Percentiles rank a stretch among this genome's conserved stretches.
phyloP scores from a whole-genome alignment of 2,113 vertebrate species.

The Solea solea region DNA sequence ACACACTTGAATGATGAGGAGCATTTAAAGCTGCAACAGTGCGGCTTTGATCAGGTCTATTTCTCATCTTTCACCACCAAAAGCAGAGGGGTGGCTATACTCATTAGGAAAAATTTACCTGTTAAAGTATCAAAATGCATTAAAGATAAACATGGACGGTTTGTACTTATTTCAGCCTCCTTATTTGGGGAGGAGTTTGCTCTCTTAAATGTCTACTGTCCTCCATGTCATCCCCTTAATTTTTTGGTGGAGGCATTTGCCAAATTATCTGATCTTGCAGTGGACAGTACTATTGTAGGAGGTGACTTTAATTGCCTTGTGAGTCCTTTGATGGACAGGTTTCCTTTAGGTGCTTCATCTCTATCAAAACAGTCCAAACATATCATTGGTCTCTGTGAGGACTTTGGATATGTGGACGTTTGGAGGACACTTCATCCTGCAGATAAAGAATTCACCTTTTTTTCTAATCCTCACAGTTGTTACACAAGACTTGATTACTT shows the following conservation, averaged over 20 bases:
- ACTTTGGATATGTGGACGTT: too few relatives aligned
- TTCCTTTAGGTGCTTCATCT: too few relatives aligned
- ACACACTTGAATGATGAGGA: background rate
- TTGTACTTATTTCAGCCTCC: background rate
- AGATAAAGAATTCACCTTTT: background rate
- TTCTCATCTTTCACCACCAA: constrained; percentile 12
- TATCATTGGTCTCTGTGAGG: too few relatives aligned
- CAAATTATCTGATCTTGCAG: background rate
- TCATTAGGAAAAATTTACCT: constrained; percentile 4
- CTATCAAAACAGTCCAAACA: too few relatives aligned
- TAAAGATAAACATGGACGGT: constrained; percentile 9
- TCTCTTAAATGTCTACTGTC: constrained; percentile 11
- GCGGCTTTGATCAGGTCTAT: constrained; percentile 2
- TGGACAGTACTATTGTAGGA: constrained; percentile 2
- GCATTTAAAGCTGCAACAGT: constrained; percentile 6
- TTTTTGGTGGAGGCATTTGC: background rate
- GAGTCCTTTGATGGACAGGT: too few relatives aligned
- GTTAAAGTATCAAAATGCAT: background rate
- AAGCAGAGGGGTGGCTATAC: constrained; percentile 12
- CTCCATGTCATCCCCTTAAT: background rate
- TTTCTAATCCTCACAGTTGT: background rate
- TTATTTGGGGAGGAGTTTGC: constrained; percentile 3
- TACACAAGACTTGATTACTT: background rate
- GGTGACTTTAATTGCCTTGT: too few relatives aligned
- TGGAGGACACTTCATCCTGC: background rate